Percentiles rank a stretch among this genome's conserved stretches.
phyloP scores from a whole-genome alignment of 2,888 invertebrate genomes.

The Vanessa cardui region DNA sequence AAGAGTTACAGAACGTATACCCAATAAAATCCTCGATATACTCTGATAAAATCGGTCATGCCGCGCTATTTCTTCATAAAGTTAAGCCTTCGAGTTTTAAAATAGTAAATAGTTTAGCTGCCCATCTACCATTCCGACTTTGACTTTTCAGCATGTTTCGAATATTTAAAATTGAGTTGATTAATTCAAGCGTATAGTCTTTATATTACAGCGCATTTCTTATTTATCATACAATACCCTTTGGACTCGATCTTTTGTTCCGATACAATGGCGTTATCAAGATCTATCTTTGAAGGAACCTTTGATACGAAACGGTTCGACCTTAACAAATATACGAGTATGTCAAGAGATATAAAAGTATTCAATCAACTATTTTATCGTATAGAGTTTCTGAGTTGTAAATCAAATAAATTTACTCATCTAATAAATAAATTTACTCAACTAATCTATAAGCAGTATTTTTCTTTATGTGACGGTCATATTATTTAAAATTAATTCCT shows the following conservation, averaged over 20 bases:
- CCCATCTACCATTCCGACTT: no score
- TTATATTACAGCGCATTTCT: not conserved
- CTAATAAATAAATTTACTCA: no score
- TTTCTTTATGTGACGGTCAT: no score
- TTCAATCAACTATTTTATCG: not conserved
- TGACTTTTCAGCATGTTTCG: not conserved
- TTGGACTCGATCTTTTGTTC: slow-evolving; percentile 1
- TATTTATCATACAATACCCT: not conserved
- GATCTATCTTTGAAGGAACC: not conserved
- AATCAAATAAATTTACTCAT: no score
- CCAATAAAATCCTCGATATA: no score
- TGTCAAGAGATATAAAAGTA: not conserved
- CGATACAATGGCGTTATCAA: not conserved
- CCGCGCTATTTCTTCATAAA: no score
- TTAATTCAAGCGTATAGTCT: not conserved
- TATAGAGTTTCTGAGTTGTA: not conserved
- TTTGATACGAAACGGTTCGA: not conserved
- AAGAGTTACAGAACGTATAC: no score
- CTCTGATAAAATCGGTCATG: no score
- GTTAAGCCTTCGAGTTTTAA: no score
- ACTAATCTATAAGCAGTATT: no score
- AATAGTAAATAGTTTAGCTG: no score
- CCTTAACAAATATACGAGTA: not conserved
- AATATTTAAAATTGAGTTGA: not conserved
- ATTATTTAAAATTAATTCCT: no score